Base-by-base conservation (phyloP, 2,113 vertebrate species). In the Menura novaehollandiae region DNA sequence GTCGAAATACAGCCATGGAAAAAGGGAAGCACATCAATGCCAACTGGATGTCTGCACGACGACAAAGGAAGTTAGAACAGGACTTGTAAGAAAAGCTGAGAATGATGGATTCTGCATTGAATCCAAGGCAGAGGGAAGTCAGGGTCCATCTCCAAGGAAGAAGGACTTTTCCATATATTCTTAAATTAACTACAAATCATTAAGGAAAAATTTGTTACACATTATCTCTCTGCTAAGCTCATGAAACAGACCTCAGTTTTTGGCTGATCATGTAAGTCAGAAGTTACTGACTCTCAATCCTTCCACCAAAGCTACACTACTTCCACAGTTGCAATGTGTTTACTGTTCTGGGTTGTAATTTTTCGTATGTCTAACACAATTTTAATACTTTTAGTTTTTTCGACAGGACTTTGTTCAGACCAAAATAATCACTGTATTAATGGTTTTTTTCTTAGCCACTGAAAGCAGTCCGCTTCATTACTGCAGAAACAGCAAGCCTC, bases 361-460 rank as follows among this genome's bases (percentile, higher is more conserved):
- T 91, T 69, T 81, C 68, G 58, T 39, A 20, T 17, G 76, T 51
- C 52, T 91, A 95, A 89, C 89, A 69, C 73, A 97, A 95, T 94
- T 93, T 63, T 95, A 96, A 93, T 96, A 88, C 68, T 97, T 97
- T 85, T 73, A 83, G 90, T 74, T 97, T 97, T 96, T 92, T 92
- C 67, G 94, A 94, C 58, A 96, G 82, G 56, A 91, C 88, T 97
- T 95, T 84, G 55, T 92, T 97, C 91, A 96, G 75, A 90, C 87
- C 96, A 91, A 96, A 97, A 97, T 96, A 97, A 97, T 96, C 88
- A 95, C 87, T 88, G 32, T 91, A 96, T 97, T 96, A 97, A 96
- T 46, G 93, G 93, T 92, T 92, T 96, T 95, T 96, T 93, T 88
- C 96, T 95, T 92, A 93, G 43, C 59, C 63, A 95, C 89, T 88